Evolutionary conservation across 2,888 invertebrate species (phyloP).

Genomic region (Nephrocerus scutellatus): DNA sequence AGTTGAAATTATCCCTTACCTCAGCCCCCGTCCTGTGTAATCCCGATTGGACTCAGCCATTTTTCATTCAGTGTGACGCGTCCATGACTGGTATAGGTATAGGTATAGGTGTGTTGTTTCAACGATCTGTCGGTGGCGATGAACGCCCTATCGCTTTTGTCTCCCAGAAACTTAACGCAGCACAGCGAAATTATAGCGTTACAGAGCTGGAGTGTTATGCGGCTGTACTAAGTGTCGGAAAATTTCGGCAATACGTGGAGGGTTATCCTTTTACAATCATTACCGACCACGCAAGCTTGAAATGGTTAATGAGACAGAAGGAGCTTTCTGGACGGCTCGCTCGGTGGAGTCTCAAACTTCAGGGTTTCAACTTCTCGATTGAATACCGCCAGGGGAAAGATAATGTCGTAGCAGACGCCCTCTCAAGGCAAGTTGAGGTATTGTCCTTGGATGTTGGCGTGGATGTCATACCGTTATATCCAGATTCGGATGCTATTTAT

Average conservation of each 20-base stretch:
- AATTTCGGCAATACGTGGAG: conserved; percentile 15
- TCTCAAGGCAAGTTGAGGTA: no score
- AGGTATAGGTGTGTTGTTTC: conserved; percentile 3
- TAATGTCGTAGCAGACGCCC: conserved; percentile 25
- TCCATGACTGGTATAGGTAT: conserved; percentile 5
- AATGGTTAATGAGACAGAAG: conserved; percentile 28
- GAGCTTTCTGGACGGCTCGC: conserved; percentile 20
- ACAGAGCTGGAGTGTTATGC: conserved; percentile 13
- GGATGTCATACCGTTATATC: no score
- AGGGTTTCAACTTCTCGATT: conserved; percentile 19
- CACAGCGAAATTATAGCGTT: conserved; percentile 11
- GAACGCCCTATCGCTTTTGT: conserved; percentile 11
- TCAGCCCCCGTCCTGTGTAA: conserved; percentile 8
- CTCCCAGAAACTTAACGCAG: conserved; percentile 8
- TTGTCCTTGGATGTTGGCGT: no score
- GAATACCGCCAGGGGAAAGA: conserved; percentile 23
- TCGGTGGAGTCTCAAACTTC: conserved; percentile 23
- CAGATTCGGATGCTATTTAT: no score
- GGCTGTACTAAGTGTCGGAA: conserved; percentile 10
- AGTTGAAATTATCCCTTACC: conserved; percentile 3
- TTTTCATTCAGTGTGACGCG: conserved; percentile 10
- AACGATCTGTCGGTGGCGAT: conserved; percentile 5
- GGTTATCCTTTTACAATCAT: conserved; percentile 21
- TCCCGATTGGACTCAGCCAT: background rate
- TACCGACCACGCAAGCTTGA: conserved; percentile 27